Percentiles rank a stretch among this genome's conserved stretches.
Conservation (phyloP, 2,113 vertebrate genomes). For the Chaetodon trifascialis region DNA sequence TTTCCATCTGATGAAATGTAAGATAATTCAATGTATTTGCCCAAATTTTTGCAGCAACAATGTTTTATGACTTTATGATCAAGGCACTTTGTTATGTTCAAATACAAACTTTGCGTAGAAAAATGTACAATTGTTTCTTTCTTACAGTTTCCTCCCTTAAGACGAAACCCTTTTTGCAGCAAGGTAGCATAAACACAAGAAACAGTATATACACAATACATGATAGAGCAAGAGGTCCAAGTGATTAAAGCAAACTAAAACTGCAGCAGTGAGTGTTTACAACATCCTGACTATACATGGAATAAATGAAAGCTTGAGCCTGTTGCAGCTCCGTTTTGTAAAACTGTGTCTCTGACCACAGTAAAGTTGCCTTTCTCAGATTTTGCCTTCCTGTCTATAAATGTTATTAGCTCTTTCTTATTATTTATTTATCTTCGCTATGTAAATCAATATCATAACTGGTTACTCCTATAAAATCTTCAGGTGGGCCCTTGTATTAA, state of each 20-base stretch:
- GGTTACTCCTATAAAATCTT: background rate
- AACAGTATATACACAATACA: background rate
- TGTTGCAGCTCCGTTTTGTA: background rate
- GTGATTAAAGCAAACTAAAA: background rate
- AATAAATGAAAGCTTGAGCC: slow-evolving; percentile 1
- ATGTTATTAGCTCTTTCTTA: too few species aligned
- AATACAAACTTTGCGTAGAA: background rate
- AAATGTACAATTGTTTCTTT: background rate
- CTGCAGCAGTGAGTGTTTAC: background rate
- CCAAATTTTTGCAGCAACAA: background rate
- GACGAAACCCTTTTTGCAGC: background rate
- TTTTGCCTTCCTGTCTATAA: background rate
- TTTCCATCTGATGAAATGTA: background rate
- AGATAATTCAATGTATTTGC: background rate
- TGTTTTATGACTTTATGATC: background rate
- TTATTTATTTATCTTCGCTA: background rate
- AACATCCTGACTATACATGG: background rate
- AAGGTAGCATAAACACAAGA: background rate
- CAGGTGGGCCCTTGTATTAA: background rate
- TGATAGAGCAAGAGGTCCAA: background rate
- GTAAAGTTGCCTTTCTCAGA: background rate
- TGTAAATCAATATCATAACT: background rate
- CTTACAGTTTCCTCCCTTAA: background rate
- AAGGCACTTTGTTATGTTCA: background rate
- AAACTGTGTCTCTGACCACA: background rate